Percentiles rank a stretch among this genome's conserved stretches.
These are phyloP conservation scores for Cosmia trapezina DNA, from an alignment of 2,888 invertebrate species.

Conservation along the genomic window DNA sequence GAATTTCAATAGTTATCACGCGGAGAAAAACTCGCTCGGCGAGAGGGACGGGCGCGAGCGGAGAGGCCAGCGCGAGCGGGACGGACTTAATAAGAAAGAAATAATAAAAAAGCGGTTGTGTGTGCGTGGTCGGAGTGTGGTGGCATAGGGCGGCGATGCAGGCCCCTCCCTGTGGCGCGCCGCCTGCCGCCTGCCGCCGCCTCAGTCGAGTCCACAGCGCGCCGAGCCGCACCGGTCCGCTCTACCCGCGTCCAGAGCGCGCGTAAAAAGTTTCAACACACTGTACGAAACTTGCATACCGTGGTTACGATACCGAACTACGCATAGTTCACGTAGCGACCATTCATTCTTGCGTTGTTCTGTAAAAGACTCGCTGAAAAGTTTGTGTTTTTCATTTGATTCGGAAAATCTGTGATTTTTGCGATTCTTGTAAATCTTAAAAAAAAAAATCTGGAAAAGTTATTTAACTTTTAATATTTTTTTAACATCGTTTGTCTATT, in stretches of 20 bases:
- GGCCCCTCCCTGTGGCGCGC: slow-evolving; percentile 88
- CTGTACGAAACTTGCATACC: slow-evolving; percentile 82
- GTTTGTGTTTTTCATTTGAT: slow-evolving; percentile 67
- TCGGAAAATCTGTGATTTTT: slow-evolving; percentile 65
- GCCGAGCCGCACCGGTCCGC: slow-evolving; percentile 86
- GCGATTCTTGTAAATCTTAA: slow-evolving; percentile 45
- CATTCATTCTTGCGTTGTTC: slow-evolving; percentile 51
- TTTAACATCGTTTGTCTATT: slow-evolving; percentile 12
- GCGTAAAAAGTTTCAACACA: slow-evolving; percentile 88
- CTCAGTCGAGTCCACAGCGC: slow-evolving; percentile 87
- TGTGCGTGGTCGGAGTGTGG: slow-evolving; percentile 89
- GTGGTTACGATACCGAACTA: slow-evolving; percentile 71
- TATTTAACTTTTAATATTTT: slow-evolving; percentile 28
- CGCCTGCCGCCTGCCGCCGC: slow-evolving; percentile 83
- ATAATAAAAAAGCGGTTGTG: slow-evolving; percentile 89
- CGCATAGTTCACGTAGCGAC: slow-evolving; percentile 48
- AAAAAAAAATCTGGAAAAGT: slow-evolving; percentile 13
- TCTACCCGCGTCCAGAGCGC: slow-evolving; percentile 75
- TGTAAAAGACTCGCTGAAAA: slow-evolving; percentile 57
- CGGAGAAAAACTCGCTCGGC: slow-evolving; percentile 87
- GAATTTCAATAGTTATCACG: slow-evolving; percentile 91
- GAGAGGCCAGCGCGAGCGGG: slow-evolving; percentile 81
- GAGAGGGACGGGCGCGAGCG: slow-evolving; percentile 80
- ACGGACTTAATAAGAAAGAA: slow-evolving; percentile 88
- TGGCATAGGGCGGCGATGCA: slow-evolving; percentile 88